Evolutionary conservation across 1,140 invertebrate species (phyloP), one percentile per base, ranked within the genome.

Genomic region (Pantala flavescens): DNA sequence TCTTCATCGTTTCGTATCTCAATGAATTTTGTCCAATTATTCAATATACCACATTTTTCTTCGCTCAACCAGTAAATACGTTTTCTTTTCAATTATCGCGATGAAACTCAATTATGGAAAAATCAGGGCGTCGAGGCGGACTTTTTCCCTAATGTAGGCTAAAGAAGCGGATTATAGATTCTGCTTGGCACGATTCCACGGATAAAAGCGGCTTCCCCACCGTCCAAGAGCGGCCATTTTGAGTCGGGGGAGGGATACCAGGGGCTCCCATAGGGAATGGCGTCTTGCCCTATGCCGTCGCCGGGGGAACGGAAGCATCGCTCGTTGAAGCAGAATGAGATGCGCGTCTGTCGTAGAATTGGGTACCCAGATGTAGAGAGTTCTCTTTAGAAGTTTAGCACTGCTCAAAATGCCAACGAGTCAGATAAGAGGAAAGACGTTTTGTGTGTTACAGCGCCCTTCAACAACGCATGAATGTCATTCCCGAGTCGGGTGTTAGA

Each of bases 401-500:
- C 49, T 63, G 49, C 49, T 63, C 49, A 21, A 63, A 63, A 63
- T 63, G 49, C 49, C 49, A 63, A 21, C 49, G 49, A 63, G 49
- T 19, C 3, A 21, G 49, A 63, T 16, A 63, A 21, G n/a, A 12
- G 49, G n/a, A 63, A 63, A 63, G 49, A 63, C 49, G 49, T 63
- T 63, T 21, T 63, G 49, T 63, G 49, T 63, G 49, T 63, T 63
- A 63, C 49, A 63, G 49, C 49, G 49, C 49, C 49, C 49, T 63
- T 63, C 49, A 63, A 63, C 49, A 63, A 63, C 49, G 49, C 49
- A 63, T 63, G 49, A 63, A 63, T 63, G 49, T 63, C 49, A 63
- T 21, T 63, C 49, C 14, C 1, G 49, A 63, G 49, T 21, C 12
- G 12, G 49, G 49, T 63, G 49, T 63, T 63, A 63, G 49, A 63